phyloP scores from a whole-genome alignment of 2,888 invertebrate species.

The Cloeon dipterum region DNA sequence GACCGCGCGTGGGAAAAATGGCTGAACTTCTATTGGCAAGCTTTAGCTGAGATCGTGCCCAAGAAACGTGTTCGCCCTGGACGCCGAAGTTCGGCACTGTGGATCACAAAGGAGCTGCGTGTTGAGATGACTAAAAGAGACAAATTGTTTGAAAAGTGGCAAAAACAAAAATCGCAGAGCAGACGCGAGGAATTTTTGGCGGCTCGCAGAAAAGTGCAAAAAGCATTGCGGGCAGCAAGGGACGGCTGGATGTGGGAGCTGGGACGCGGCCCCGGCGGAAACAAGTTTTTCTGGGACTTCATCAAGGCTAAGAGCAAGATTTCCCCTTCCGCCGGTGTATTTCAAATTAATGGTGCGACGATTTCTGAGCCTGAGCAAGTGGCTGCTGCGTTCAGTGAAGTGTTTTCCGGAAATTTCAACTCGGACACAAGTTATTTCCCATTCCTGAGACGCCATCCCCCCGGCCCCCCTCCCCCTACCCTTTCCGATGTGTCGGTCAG shows the following conservation, averaged over 20 bases:
- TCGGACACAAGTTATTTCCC: not conserved
- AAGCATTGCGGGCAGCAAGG: not conserved
- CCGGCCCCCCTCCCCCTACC: not conserved
- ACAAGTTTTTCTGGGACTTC: not conserved
- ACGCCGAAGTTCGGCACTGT: too few relatives aligned
- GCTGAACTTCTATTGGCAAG: not conserved
- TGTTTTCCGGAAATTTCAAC: not conserved
- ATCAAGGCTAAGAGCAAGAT: not conserved
- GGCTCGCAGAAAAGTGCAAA: not conserved
- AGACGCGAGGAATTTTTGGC: not conserved
- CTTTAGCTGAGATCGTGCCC: not conserved
- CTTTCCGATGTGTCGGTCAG: not conserved
- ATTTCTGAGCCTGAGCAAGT: not conserved
- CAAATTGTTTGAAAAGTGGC: not conserved
- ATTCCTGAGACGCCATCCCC: not conserved
- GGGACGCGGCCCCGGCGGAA: not conserved
- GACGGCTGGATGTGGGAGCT: not conserved
- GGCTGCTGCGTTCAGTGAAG: not conserved
- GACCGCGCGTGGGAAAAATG: not conserved
- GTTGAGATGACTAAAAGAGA: too few relatives aligned
- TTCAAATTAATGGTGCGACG: not conserved
- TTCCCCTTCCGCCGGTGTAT: not conserved
- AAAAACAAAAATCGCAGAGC: not conserved
- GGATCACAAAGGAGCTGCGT: too few relatives aligned
- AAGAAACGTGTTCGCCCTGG: not conserved